Evolutionary conservation across 2,888 invertebrate species (phyloP), one percentile per base, ranked within the genome.

Genomic region (Deilephila porcellus): DNA sequence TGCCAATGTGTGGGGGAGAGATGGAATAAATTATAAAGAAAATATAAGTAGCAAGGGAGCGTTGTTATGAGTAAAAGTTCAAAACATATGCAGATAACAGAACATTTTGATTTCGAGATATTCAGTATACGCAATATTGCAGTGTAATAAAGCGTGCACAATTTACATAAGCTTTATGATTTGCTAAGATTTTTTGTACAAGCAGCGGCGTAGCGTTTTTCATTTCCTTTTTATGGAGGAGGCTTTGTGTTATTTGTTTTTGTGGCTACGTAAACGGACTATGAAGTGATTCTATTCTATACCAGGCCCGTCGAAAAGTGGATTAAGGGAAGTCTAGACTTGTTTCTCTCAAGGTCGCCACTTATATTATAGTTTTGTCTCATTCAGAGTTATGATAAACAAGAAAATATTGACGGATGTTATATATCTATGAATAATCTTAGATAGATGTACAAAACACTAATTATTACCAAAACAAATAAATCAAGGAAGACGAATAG

Each of bases 1-100:
- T 93, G 93, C 92, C 93, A 91, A 92, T 92, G 93, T 93, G 87
- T 92, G 91, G 93, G 94, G 94, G 93, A 91, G 92, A 85, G 91
- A 91, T 88, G 90, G 94, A 94, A 94, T 94, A 94, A 94, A 94
- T 94, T 94, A 94, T 93, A 91, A 94, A 93, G 93, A 93, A 94
- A 93, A 93, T 92, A 93, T 90, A 93, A 93, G 93, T 89, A 91
- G 91, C 92, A 84, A 90, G 92, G 93, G 93, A 91, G 87, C 85
- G 85, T 87, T 90, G 91, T 90, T 92, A 91, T 90, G 90, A 92
- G 88, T 88, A 90, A 91, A 92, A 92, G 86, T 89, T 88, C 85
- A 86, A 86, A 90, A 87, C 90, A 90, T 91, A 92, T 91, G 91
- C 91, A 91, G 91, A 91, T 91, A 91, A 85, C 86, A 80, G 82